Base-by-base conservation (phyloP, 2,888 invertebrate species). In the Aporophyla nigra region DNA sequence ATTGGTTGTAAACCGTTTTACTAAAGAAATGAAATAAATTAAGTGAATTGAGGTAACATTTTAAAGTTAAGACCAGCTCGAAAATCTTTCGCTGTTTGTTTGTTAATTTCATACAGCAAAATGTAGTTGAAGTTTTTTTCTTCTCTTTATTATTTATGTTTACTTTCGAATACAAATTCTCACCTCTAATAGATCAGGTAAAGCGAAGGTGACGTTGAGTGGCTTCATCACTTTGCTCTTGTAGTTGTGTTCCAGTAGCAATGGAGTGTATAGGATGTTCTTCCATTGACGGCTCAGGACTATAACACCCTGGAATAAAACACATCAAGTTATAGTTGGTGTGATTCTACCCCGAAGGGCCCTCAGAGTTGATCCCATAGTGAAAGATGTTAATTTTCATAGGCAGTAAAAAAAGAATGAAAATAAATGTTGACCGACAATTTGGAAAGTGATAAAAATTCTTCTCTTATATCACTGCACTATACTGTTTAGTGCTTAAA, bases 231-330 rank as follows among this genome's bases (percentile, higher is more conserved):
- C 97, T 92, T 98, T 98, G 78, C 98, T 98, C 96, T 98, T 98
- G 92, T 99, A 98, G 93, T 98, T 99, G 92, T 99, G 98, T 90
- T 99, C 99, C 73, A 99, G 97, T 59, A 99, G 96, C 83, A 99
- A 97, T 0, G 99, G 99, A 86, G 99, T 99, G 93, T 99, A 99
- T 33, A 99, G 96, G 5, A 99, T 98, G 93, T 99, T 99, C 95
- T 99, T 99, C 99, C 99, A 99, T 93, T 99, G 99, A 1, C 99
- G 97, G 90, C 99, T 99, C 73, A 99, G 97, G 46, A 99, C 99
- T 92, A 99, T 98, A n/a, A 99, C 98, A 49, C 99, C 99, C 98
- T 98, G 92, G 10, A 67, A 76, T 21, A 1, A 14, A 71, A 46
- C 24, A 33, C 5, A 27, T 14, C 16, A 49, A 16, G 9, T 66